These are phyloP conservation scores for Platorchestia sp. DNA, from an alignment of 1,140 invertebrate species.

Conservation along the genomic window DNA sequence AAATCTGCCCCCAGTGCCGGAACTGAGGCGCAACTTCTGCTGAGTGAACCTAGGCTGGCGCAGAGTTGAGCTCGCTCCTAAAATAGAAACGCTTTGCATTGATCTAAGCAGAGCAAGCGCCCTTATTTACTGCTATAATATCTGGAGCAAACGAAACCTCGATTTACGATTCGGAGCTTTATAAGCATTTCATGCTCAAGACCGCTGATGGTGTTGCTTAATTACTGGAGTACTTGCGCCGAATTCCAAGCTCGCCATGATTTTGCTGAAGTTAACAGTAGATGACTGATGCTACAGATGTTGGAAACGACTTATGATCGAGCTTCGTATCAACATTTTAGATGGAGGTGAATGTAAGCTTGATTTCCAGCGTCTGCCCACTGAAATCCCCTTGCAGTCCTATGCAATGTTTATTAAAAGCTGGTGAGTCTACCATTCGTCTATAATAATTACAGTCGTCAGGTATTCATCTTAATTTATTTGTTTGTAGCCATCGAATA, in stretches of 20 bases:
- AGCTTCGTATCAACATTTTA: too few species aligned
- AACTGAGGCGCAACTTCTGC: not conserved
- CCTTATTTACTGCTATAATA: not conserved
- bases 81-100: slow-evolving; percentile 9
- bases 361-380: not conserved
- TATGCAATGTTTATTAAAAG: not conserved
- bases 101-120: slow-evolving; percentile 5
- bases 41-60: not conserved
- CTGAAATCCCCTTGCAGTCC: not conserved
- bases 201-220: not conserved
- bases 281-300: not conserved
- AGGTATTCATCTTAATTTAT: too few species aligned
- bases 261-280: not conserved
- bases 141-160: not conserved
- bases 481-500: too few species aligned
- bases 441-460: too few species aligned
- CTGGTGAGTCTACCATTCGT: too few species aligned
- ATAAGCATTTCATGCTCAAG: not conserved
- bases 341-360: not conserved
- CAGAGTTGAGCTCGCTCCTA: not conserved
- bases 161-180: not conserved
- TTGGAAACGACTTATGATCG: not conserved
- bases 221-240: not conserved
- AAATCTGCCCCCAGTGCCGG: not conserved
- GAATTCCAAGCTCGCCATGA: not conserved